Conservation (phyloP, 2,113 vertebrate species). For the Protobothrops mucrosquamatus region DNA sequence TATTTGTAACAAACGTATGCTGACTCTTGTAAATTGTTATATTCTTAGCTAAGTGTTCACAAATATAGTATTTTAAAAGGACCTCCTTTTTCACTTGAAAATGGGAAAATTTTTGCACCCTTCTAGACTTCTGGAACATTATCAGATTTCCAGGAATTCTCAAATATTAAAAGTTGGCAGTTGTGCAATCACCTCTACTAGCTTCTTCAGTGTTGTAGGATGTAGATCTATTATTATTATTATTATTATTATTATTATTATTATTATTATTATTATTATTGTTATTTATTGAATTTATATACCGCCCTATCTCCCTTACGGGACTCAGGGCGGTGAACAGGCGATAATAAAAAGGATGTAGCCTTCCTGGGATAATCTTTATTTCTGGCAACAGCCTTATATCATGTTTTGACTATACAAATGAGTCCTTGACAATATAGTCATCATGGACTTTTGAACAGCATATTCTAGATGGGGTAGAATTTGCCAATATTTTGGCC, state of each 20-base stretch:
- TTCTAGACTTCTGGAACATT: not conserved
- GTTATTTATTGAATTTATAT: too few species aligned
- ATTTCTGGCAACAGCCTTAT: not conserved
- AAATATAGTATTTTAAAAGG: not conserved
- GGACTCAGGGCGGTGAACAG: too few species aligned
- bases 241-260: too few species aligned
- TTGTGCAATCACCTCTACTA: not conserved
- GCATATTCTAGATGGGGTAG: not conserved
- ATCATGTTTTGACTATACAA: not conserved
- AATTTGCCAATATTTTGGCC: not conserved
- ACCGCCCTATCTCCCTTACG: too few species aligned
- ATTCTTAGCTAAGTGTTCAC: not conserved
- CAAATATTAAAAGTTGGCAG: not conserved
- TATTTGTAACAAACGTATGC: not conserved
- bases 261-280: too few species aligned
- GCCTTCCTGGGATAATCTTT: not conserved
- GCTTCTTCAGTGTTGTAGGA: not conserved
- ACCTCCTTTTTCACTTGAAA: not conserved
- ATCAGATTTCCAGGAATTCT: not conserved
- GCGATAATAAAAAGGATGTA: too few species aligned
- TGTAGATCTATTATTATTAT: not conserved
- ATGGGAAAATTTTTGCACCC: not conserved
- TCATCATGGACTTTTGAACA: not conserved
- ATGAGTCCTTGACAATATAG: not conserved
- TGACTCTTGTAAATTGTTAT: not conserved